Percentiles rank a stretch among this genome's conserved stretches.
Conservation (phyloP, 2,888 invertebrate genomes). For the Andrena hattorfiana region DNA sequence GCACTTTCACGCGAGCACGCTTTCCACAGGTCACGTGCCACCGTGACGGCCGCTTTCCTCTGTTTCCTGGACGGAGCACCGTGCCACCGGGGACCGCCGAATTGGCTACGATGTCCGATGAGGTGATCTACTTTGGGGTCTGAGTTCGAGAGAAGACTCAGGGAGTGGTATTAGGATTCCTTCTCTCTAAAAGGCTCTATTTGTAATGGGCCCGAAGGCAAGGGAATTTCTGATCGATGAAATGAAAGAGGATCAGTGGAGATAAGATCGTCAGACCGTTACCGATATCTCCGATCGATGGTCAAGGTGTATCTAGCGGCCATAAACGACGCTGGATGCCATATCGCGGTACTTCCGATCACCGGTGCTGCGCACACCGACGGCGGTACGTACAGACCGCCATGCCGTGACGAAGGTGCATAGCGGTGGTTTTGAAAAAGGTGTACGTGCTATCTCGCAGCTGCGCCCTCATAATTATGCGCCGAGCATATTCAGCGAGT, state of each 20-base stretch:
- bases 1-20: conserved; percentile 19
- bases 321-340: conserved; percentile 40
- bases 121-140: too few species aligned
- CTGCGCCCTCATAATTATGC: conserved; percentile 68
- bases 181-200: too few species aligned
- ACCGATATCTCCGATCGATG: conserved; percentile 17
- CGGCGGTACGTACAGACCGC: conserved; percentile 19
- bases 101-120: background rate
- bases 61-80: background rate
- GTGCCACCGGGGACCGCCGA: background rate
- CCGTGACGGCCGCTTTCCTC: conserved; percentile 2
- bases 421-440: conserved; percentile 63
- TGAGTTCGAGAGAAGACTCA: too few species aligned
- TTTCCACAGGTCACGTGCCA: conserved; percentile 28
- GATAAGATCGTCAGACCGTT: conserved; percentile 20
- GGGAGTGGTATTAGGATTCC: too few species aligned
- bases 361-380: conserved; percentile 4
- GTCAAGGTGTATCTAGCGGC: background rate
- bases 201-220: too few species aligned
- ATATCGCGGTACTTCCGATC: conserved; percentile 58
- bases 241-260: background rate
- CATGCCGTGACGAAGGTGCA: conserved; percentile 28
- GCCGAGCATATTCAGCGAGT: conserved; percentile 63
- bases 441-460: conserved; percentile 68
- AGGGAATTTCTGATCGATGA: background rate